phyloP scores from a whole-genome alignment of 1,140 invertebrate species.

The Theocolax elegans region DNA sequence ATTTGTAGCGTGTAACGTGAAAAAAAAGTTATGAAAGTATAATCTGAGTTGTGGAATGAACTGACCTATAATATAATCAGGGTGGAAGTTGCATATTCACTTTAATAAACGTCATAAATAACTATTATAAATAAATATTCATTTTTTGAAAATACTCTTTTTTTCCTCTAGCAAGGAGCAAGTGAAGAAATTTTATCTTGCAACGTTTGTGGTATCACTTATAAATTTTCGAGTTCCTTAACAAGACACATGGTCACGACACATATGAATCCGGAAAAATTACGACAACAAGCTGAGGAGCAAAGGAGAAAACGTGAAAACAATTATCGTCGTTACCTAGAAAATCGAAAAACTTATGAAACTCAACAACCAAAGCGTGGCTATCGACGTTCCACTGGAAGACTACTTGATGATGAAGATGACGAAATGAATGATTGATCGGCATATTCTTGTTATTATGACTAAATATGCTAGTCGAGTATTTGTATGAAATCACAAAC shows the following conservation, averaged over 20 bases:
- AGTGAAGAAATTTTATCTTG: slow-evolving; percentile 64
- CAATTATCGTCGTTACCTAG: slow-evolving; percentile 64
- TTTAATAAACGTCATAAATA: too few species aligned
- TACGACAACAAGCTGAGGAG: slow-evolving; percentile 64
- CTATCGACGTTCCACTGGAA: slow-evolving; percentile 48
- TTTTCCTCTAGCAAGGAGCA: slow-evolving; percentile 60
- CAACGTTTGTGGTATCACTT: slow-evolving; percentile 66
- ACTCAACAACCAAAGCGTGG: slow-evolving; percentile 58
- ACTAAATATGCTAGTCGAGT: slow-evolving; percentile 20
- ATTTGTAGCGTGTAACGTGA: too few species aligned
- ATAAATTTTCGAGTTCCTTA: slow-evolving; percentile 67
- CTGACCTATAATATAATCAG: too few species aligned
- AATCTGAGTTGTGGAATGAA: too few species aligned
- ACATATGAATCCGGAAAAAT: slow-evolving; percentile 65
- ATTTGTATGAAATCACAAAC: not conserved
- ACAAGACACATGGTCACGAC: slow-evolving; percentile 67
- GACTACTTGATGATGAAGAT: slow-evolving; percentile 46
- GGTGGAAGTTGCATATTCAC: too few species aligned
- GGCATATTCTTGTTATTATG: not conserved
- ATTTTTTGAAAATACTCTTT: too few species aligned
- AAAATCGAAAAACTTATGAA: slow-evolving; percentile 65
- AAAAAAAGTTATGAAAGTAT: too few species aligned
- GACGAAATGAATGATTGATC: slow-evolving; percentile 45
- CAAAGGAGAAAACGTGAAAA: slow-evolving; percentile 64
- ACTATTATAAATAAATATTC: too few species aligned